phyloP scores from a whole-genome alignment of 2,888 invertebrate genomes.

The Diadromus collaris region DNA sequence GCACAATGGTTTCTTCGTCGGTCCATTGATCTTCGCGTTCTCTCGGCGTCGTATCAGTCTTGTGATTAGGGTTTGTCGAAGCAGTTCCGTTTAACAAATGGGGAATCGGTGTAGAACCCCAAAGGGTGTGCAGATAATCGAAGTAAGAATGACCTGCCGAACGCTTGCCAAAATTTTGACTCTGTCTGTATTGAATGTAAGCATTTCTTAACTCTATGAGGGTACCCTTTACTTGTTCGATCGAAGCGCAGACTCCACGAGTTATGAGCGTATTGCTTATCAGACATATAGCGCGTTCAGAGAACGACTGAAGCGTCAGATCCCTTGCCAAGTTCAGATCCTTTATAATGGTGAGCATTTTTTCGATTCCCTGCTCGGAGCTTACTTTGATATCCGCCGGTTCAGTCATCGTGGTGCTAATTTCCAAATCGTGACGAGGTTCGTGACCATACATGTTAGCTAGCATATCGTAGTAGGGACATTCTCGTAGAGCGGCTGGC shows the following conservation, averaged over 20 bases:
- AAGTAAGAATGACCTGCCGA: slow-evolving; percentile 59
- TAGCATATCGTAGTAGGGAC: slow-evolving; percentile 63
- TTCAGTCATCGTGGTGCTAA: slow-evolving; percentile 3
- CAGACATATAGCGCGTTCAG: slow-evolving; percentile 60
- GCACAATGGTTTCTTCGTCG: slow-evolving; percentile 64
- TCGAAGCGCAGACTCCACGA: slow-evolving; percentile 59
- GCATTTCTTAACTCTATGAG: slow-evolving; percentile 62
- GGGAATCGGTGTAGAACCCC: slow-evolving; percentile 58
- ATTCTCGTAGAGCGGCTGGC: slow-evolving; percentile 52
- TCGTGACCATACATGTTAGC: slow-evolving; percentile 59
- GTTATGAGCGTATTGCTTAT: slow-evolving; percentile 61
- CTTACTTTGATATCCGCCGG: slow-evolving; percentile 55
- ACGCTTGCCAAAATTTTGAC: slow-evolving; percentile 36
- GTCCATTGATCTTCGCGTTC: slow-evolving; percentile 66
- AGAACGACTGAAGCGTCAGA: slow-evolving; percentile 59
- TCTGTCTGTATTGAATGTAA: slow-evolving; percentile 63
- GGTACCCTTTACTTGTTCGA: slow-evolving; percentile 64
- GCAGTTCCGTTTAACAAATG: neutral
- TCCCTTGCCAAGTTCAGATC: slow-evolving; percentile 62
- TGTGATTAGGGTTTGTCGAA: neutral
- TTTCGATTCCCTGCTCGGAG: slow-evolving; percentile 64
- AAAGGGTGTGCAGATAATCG: slow-evolving; percentile 62
- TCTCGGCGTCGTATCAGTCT: slow-evolving; percentile 17
- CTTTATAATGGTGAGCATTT: slow-evolving; percentile 63
- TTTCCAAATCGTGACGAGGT: neutral